Evolutionary conservation across 2,888 invertebrate species (phyloP), one percentile per base, ranked within the genome.

Genomic region (Gymnocheta viridis): DNA sequence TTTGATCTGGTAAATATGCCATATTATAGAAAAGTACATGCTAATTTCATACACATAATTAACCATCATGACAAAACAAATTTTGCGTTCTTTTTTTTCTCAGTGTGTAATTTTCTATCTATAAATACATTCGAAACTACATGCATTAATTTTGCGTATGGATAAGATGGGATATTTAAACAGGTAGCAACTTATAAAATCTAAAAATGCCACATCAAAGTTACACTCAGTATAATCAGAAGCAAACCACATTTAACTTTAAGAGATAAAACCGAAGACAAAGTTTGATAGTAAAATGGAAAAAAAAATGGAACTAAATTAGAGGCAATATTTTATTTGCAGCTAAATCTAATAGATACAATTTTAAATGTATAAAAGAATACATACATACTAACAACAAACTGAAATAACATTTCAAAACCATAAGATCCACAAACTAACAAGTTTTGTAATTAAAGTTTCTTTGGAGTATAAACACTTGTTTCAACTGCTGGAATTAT

Each of bases 391-490:
- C n/a, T 4, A 10, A n/a, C 27, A 29, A 41, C 24, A 64, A 35
- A 56, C 12, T 44, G 60, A 44, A 62, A 74, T 56, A 72, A 62
- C 60, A 77, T 80, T 67, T 60, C 54, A 49, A 84, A 79, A 73
- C 83, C 80, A 80, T 51, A 44, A 82, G 72, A 85, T 66, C 81
- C 84, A 66, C 84, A 86, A 85, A 79, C 79, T 82, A 77, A 82
- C 73, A 85, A 85, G 81, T 86, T 86, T 85, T 81, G 70, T 76
- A 86, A 85, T 86, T 79, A 86, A 85, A 85, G 74, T 85, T 86
- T 82, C 70, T 84, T 66, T 17, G 4, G 10, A 49, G 5, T 38
- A 44, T 27, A 19, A 56, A 17, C 6, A 17, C 4, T 29, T 49
- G 49, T 12, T 69, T 44, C 27, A n/a, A 29, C 22, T 54, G 0